phyloP scores from a whole-genome alignment of 92 coral and sea anemone genomes.

The Siderastrea radians region DNA sequence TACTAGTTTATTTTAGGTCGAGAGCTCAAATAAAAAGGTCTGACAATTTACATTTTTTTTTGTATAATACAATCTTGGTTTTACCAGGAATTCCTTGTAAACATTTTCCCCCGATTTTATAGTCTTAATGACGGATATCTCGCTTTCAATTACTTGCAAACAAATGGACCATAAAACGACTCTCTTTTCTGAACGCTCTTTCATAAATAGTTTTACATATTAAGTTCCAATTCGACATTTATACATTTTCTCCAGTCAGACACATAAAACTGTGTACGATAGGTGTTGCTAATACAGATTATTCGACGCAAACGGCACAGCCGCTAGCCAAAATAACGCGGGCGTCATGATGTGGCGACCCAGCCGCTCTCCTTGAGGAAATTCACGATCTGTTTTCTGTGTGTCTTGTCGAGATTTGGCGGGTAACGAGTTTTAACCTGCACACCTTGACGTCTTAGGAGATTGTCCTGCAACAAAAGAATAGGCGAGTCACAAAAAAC shows the following conservation, averaged over 20 bases:
- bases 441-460: slow-evolving; percentile 93
- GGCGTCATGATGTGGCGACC: slow-evolving; percentile 85
- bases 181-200: background rate
- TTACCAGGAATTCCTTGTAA: background rate
- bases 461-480: slow-evolving; percentile 77
- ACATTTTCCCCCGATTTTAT: too few relatives aligned
- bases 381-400: slow-evolving; percentile 86
- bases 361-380: slow-evolving; percentile 99
- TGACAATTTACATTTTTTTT: background rate
- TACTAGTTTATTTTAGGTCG: background rate
- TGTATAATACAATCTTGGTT: background rate
- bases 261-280: background rate
- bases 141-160: background rate
- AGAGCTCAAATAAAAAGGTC: background rate
- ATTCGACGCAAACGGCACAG: background rate
- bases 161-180: background rate
- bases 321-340: background rate
- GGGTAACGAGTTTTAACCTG: slow-evolving; percentile 98
- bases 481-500: background rate
- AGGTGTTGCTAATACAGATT: background rate
- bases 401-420: slow-evolving; percentile 96
- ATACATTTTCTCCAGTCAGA: too few relatives aligned
- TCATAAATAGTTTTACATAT: slow-evolving; percentile 5
- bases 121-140: too few relatives aligned
- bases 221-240: background rate